phyloP scores from a whole-genome alignment of 2,888 invertebrate species.

The Globia sparganii region DNA sequence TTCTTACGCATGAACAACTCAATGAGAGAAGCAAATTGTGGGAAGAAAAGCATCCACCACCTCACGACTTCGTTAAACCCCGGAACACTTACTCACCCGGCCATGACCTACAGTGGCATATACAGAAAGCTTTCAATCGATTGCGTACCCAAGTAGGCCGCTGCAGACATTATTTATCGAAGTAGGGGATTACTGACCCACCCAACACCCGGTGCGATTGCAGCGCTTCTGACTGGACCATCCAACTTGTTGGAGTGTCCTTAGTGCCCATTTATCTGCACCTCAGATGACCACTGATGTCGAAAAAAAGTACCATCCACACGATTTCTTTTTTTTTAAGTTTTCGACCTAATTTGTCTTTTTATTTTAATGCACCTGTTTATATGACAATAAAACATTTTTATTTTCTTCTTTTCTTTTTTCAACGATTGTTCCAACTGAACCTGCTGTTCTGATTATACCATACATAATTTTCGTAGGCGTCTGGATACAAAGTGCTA shows the following conservation, averaged over 20 bases:
- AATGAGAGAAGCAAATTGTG: not conserved
- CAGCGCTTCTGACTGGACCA: too few relatives aligned
- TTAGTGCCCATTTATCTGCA: too few relatives aligned
- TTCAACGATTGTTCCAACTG: not conserved
- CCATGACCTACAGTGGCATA: not conserved
- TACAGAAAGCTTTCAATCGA: not conserved
- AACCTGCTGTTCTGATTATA: conserved; percentile 6
- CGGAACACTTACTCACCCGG: not conserved
- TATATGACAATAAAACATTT: not conserved
- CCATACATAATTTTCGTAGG: conserved; percentile 46
- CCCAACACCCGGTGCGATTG: too few relatives aligned
- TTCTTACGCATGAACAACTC: not conserved
- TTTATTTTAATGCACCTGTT: not conserved
- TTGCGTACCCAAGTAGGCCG: too few relatives aligned
- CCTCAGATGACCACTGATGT: too few relatives aligned
- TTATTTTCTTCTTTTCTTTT: not conserved
- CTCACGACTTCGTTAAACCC: not conserved
- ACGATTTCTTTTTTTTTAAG: not conserved
- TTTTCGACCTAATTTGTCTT: not conserved
- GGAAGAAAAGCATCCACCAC: too few relatives aligned
- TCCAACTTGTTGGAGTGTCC: too few relatives aligned
- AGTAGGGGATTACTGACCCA: too few relatives aligned
- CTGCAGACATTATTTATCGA: too few relatives aligned
- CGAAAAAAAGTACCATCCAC: not conserved
- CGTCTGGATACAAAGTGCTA: conserved; percentile 52